These are phyloP conservation scores for Dromiciops gliroides DNA, from an alignment of 2,113 vertebrate genomes.

Conservation along the genomic window DNA sequence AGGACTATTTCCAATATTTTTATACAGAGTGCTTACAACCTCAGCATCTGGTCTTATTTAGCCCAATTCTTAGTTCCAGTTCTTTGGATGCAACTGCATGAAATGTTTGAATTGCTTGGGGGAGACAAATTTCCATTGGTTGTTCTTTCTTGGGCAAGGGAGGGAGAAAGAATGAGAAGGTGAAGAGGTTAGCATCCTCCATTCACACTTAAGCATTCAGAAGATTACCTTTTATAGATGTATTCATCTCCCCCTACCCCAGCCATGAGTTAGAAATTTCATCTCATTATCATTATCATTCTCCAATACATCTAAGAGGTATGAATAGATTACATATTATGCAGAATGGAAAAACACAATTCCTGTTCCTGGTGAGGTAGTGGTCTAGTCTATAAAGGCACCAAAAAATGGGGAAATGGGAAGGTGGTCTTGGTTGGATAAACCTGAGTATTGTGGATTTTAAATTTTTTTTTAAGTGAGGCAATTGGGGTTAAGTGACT, in stretches of 20 bases:
- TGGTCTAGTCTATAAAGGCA: background rate
- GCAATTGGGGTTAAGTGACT: no score
- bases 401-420: slow-evolving; percentile 18
- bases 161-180: background rate
- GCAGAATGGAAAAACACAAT: background rate
- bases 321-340: background rate
- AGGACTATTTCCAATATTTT: slow-evolving; percentile 53
- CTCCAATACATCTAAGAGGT: background rate
- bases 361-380: background rate
- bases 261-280: background rate
- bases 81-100: slow-evolving; percentile 19
- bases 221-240: background rate
- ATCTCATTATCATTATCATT: background rate
- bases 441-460: slow-evolving; percentile 33
- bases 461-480: no score
- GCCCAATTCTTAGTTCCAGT: slow-evolving; percentile 40
- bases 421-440: background rate
- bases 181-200: background rate
- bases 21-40: slow-evolving; percentile 22
- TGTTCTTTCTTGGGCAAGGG: slow-evolving; percentile 35
- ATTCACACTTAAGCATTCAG: background rate
- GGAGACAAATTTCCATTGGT: slow-evolving; percentile 32
- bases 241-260: background rate
- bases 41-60: background rate
- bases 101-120: slow-evolving; percentile 7